Percentiles rank a stretch among this genome's conserved stretches.
Conservation (phyloP, 2,888 invertebrate genomes). For the Caenorhabditis sp. region DNA sequence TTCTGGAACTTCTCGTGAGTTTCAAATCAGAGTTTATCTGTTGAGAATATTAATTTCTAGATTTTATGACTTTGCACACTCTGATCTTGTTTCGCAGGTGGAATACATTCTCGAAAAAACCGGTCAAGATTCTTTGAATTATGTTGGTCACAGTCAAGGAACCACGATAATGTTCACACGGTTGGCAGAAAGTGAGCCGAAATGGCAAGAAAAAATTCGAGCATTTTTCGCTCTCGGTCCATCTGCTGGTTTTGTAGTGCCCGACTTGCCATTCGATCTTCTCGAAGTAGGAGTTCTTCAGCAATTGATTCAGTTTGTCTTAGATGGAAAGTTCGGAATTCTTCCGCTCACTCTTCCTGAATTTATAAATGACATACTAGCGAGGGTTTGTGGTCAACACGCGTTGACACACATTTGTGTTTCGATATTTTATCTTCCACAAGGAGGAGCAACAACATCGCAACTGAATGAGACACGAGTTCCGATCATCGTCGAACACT, state of each 20-base stretch:
- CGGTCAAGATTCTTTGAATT: conserved; percentile 19
- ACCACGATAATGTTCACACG: conserved; percentile 31
- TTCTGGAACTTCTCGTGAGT: conserved; percentile 35
- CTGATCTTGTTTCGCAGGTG: conserved; percentile 27
- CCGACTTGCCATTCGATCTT: conserved; percentile 19
- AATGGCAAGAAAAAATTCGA: conserved; percentile 30
- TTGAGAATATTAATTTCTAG: no score
- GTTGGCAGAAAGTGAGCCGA: conserved; percentile 23
- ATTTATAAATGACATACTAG: conserved; percentile 1
- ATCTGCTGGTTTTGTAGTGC: conserved; percentile 25
- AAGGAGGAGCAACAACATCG: conserved; percentile 10
- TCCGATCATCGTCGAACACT: conserved; percentile 19
- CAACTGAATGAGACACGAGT: conserved; percentile 34
- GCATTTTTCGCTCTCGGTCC: conserved; percentile 39
- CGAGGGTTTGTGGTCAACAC: conserved; percentile 5
- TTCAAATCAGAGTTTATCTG: no score
- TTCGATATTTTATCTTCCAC: conserved; percentile 1
- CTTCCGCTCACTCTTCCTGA: conserved; percentile 18
- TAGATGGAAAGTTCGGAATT: conserved; percentile 27
- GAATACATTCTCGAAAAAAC: conserved; percentile 28
- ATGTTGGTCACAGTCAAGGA: conserved; percentile 40
- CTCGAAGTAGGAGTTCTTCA: conserved; percentile 12
- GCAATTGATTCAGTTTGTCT: conserved; percentile 15
- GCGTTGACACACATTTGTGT: conserved; percentile 10
- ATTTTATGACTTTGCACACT: conserved; percentile 22